A percentile compares a stretch with the other conserved stretches of the same genome.
Evolutionary conservation across 2,888 invertebrate genomes (phyloP).

Genomic region (Lasioglossum zephyrum): DNA sequence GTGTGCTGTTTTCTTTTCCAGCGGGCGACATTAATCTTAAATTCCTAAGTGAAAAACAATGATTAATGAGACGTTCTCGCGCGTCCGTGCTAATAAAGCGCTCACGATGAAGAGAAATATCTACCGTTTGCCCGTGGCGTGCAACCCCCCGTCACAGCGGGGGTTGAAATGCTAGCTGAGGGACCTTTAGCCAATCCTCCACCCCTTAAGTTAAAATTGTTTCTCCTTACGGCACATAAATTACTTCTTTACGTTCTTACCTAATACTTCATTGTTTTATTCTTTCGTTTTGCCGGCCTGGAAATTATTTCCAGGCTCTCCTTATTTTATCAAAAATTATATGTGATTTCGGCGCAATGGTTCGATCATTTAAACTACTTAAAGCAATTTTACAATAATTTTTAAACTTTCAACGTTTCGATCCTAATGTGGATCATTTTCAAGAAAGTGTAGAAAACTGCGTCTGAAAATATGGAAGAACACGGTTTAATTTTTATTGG

Average conservation of each 20-base stretch:
- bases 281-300: neutral
- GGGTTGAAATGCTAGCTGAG: conserved; percentile 46
- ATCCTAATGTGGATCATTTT: too few species aligned
- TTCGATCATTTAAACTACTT: too few species aligned
- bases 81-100: conserved; percentile 68
- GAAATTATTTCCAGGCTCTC: neutral
- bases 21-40: conserved; percentile 65
- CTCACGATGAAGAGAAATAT: conserved; percentile 69
- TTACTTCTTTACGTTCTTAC: neutral
- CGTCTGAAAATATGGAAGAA: too few species aligned
- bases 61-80: conserved; percentile 63
- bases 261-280: neutral
- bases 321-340: too few species aligned
- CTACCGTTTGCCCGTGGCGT: conserved; percentile 45
- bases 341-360: too few species aligned
- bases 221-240: conserved; percentile 26
- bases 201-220: conserved; percentile 45
- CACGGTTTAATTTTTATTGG: too few species aligned
- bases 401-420: too few species aligned
- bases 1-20: conserved; percentile 46
- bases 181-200: conserved; percentile 21
- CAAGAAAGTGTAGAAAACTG: too few species aligned
- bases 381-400: too few species aligned
- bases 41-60: conserved; percentile 69
- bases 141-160: conserved; percentile 15